Conservation (phyloP, 2,888 invertebrate species). For the Tiliacea citrago region DNA sequence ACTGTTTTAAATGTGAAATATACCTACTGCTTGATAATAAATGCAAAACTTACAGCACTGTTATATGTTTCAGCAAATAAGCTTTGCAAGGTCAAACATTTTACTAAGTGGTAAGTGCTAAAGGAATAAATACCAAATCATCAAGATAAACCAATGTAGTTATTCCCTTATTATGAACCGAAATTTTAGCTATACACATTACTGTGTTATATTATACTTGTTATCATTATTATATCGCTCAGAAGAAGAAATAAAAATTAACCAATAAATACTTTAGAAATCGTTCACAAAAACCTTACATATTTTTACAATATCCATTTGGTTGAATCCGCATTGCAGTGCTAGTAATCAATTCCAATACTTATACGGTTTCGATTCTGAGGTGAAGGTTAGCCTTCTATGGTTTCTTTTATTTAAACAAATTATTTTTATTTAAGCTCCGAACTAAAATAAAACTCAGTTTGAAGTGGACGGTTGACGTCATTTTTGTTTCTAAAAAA, state of each 20-base stretch:
- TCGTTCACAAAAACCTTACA: background rate
- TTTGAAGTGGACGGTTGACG: conserved; percentile 20
- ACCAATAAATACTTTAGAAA: background rate
- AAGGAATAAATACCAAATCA: background rate
- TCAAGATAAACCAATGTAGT: background rate
- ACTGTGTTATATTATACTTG: background rate
- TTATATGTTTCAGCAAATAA: background rate
- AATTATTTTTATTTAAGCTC: conserved; percentile 39
- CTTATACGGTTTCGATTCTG: conserved; percentile 56
- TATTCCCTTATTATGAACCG: too few species aligned
- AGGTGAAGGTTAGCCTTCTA: conserved; percentile 54
- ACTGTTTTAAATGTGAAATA: background rate
- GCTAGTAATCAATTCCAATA: conserved; percentile 45
- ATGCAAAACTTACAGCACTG: background rate
- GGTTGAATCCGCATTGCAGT: conserved; percentile 28
- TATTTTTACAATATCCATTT: conserved; percentile 9
- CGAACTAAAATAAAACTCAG: conserved; percentile 11
- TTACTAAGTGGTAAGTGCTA: background rate
- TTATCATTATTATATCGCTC: background rate
- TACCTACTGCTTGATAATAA: background rate
- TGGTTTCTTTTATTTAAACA: conserved; percentile 50
- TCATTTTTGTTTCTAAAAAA: conserved; percentile 23
- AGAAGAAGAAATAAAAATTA: background rate
- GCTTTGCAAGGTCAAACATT: background rate
- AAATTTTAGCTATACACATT: background rate